phyloP scores from a whole-genome alignment of 2,888 invertebrate genomes.

The Drosophila siamana region DNA sequence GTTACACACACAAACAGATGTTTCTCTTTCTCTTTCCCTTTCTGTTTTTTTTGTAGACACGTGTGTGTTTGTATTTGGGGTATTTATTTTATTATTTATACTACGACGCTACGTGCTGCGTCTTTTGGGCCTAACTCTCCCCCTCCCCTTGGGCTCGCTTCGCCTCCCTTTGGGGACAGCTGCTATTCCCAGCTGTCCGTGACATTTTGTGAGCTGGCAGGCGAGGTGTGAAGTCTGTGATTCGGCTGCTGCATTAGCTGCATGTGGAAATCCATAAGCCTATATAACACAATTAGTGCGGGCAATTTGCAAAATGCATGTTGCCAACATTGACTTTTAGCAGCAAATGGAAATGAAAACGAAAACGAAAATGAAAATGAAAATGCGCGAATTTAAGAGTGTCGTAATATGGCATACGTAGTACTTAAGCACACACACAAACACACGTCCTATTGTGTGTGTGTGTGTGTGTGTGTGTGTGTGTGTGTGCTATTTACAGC shows the following conservation, averaged over 20 bases:
- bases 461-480: too few species aligned
- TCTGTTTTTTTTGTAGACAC: too few species aligned
- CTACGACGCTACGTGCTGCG: slow-evolving; percentile 67
- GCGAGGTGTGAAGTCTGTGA: slow-evolving; percentile 28
- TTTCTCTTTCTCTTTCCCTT: too few species aligned
- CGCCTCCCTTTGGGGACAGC: too few species aligned
- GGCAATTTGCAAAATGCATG: too few species aligned
- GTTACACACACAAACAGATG: slow-evolving; percentile 1
- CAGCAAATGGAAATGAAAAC: too few species aligned
- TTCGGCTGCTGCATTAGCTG: neutral
- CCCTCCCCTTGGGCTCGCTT: too few species aligned
- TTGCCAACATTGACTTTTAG: too few species aligned
- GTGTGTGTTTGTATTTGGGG: slow-evolving; percentile 16
- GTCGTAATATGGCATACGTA: slow-evolving; percentile 48
- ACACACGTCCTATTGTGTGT: neutral
- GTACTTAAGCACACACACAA: slow-evolving; percentile 19
- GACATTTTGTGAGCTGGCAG: slow-evolving; percentile 13
- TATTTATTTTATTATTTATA: slow-evolving; percentile 77
- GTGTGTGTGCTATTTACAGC: slow-evolving; percentile 55
- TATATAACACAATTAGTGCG: too few species aligned
- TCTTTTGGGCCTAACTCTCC: slow-evolving; percentile 6
- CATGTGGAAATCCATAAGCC: too few species aligned
- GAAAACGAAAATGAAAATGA: slow-evolving; percentile 8
- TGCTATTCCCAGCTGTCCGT: slow-evolving; percentile 17
- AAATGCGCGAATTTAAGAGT: slow-evolving; percentile 46